Evolutionary conservation across 2,888 invertebrate species (phyloP).

Genomic region (Mamestra brassicae): DNA sequence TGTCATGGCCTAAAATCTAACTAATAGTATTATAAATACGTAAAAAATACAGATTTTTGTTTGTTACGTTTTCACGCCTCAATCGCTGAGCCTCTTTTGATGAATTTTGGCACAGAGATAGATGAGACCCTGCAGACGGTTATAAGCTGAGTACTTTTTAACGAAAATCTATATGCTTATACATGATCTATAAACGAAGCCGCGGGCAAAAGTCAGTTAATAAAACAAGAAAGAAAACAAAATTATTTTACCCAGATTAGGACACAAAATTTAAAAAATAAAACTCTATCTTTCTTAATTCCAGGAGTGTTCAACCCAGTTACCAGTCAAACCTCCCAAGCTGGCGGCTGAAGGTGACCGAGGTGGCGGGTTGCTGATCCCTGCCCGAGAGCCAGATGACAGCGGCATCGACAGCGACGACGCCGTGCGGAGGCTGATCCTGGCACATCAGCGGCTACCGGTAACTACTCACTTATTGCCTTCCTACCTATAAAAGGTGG

Average conservation of each 20-base stretch:
- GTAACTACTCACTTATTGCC: slow-evolving; percentile 7
- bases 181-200: too few species aligned
- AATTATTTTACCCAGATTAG: too few species aligned
- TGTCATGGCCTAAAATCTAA: too few species aligned
- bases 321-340: slow-evolving; percentile 66
- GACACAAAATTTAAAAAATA: background rate
- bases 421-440: slow-evolving; percentile 53
- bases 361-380: slow-evolving; percentile 68
- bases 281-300: slow-evolving; percentile 44
- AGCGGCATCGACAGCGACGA: slow-evolving; percentile 87
- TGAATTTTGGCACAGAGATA: too few species aligned
- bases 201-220: background rate
- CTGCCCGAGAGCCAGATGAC: slow-evolving; percentile 77
- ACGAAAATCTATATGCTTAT: too few species aligned
- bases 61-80: too few species aligned
- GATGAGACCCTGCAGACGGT: too few species aligned
- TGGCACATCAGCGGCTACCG: slow-evolving; percentile 50
- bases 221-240: background rate
- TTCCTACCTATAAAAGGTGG: background rate
- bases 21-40: too few species aligned
- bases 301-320: slow-evolving; percentile 62
- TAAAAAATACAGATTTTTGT: too few species aligned
- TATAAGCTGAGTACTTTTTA: too few species aligned
- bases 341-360: slow-evolving; percentile 74
- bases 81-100: too few species aligned